Evolutionary conservation across 2,888 invertebrate genomes (phyloP), one percentile per base, ranked within the genome.

Genomic region (Conus canariensis): DNA sequence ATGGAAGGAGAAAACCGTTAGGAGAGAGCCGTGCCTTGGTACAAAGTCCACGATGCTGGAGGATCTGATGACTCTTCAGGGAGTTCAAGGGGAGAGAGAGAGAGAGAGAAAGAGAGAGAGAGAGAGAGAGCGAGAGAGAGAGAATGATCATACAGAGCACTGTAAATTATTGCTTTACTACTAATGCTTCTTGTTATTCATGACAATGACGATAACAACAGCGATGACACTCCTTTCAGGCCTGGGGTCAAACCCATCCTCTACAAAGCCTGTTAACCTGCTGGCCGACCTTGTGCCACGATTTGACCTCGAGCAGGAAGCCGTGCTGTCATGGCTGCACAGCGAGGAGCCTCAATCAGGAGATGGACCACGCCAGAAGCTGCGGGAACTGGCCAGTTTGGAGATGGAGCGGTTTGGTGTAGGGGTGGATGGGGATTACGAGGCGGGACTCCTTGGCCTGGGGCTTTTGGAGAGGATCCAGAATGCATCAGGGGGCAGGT

Each of bases 381-480:
- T 93, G 30, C 90, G 92, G 45, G 90, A 93, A 58, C 93, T 93
- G 85, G 91, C 92, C 80, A 92, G 93, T 74, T 91, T 95, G 45
- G 93, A 93, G 91, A 88, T 94, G 30, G 95, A 96, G 92, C 92
- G 92, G 19, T 92, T 90, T 45, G 88, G 91, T 67, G 92, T 93
- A 0, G 93, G 94, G 80, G 88, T 93, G 70, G 95, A 95, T 90
- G 93, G 94, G 59, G 93, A 94, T 88, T 94, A 94, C 93, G 95
- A 95, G 88, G 91, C 93, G 60, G 94, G 94, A 12, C 92, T 94
- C 45, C 86, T 94, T 22, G 91, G 92, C 67, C 91, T 94, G 12
- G 96, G 96, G 19, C 92, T 95, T 67, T 91, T 94, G 89, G 95
- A 95, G 92, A 93, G 95, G 88, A 92, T 95, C 85, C 90, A 60